Evolutionary conservation across 2,888 invertebrate genomes (phyloP), one percentile per base, ranked within the genome.

Genomic region (Biston betularia): DNA sequence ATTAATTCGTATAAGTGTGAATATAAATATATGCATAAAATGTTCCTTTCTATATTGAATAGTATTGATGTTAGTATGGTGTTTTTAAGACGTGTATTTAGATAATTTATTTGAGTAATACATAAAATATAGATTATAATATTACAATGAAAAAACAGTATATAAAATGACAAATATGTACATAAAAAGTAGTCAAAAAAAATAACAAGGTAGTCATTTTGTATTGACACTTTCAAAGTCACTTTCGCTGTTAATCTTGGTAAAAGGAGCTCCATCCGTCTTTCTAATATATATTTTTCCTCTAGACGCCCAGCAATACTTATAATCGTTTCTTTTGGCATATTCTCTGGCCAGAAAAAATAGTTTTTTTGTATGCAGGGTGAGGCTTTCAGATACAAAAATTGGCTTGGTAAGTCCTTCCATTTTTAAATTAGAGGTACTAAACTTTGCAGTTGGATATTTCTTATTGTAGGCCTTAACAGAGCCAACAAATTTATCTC

Each of bases 381-480:
- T 61, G 9, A 61, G 53, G 34, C 52, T 53, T 33, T 61, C 60
- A 0, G 52, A 52, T 11, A 61, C 12, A 12, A 44, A 61, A 6
- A 61, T 46, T 1, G 52, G 60, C 4, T 8, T 50, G 0, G 34
- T 3, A 1, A 34, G 60, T 10, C 60, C 60, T 8, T 52, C 50
- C 0, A 60, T 35, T 35, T 61, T 52, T 0, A 61, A 11, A 14
- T 35, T 52, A 0, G 6, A 33, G 10, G 61, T 61, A 24, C 24
- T 35, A 6, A 46, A 61, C 33, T 61, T 61, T 10, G 12, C 12
- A 2, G 44, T 46, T 15, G 50, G 24, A 15, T 61, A 42, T 33
- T 45, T 45, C 15, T 53, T 61, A 11, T 61, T 61, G 12, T 61
- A 53, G 8, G 35, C 12, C 46, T 61, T 61, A 6, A 53, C 52